Conservation (phyloP, 2,797 vertebrate species). For the Falco concolor region DNA sequence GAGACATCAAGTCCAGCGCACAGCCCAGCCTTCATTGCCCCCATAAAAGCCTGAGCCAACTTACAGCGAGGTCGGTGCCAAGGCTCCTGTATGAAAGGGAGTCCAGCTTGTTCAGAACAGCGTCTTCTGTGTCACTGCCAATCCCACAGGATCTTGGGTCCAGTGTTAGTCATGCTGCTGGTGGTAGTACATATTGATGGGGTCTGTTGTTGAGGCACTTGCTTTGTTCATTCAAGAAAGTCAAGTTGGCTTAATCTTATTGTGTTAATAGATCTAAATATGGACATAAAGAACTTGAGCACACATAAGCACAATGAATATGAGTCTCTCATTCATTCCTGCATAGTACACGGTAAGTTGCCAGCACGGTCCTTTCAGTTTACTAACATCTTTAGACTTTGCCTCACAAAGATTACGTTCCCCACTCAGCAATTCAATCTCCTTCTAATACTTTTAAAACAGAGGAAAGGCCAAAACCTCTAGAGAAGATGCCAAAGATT, state of each 20-base stretch:
- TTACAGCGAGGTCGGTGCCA: background rate
- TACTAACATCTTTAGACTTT: constrained; percentile 34
- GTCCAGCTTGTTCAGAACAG: constrained; percentile 10
- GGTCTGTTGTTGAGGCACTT: background rate
- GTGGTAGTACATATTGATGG: constrained; percentile 7
- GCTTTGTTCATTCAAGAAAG: constrained; percentile 32
- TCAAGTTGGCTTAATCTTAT: constrained; percentile 37
- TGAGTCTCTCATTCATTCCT: constrained; percentile 28
- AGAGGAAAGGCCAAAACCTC: constrained; percentile 35
- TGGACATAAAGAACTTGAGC: constrained; percentile 37
- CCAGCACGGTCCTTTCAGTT: constrained; percentile 27
- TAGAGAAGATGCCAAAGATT: constrained; percentile 31
- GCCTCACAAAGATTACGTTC: constrained; percentile 26
- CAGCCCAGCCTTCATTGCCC: background rate
- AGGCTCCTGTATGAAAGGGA: background rate
- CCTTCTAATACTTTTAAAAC: constrained; percentile 44
- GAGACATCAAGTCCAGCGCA: background rate
- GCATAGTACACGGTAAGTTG: background rate
- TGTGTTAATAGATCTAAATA: constrained; percentile 38
- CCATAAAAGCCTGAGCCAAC: background rate
- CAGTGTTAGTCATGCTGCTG: background rate
- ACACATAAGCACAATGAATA: constrained; percentile 41
- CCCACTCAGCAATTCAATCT: constrained; percentile 31
- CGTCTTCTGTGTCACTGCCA: constrained; percentile 13
- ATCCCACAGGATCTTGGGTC: background rate